Evolutionary conservation across 2,113 vertebrate species (phyloP), one percentile per base, ranked within the genome.

Genomic region (Sylvia atricapilla): DNA sequence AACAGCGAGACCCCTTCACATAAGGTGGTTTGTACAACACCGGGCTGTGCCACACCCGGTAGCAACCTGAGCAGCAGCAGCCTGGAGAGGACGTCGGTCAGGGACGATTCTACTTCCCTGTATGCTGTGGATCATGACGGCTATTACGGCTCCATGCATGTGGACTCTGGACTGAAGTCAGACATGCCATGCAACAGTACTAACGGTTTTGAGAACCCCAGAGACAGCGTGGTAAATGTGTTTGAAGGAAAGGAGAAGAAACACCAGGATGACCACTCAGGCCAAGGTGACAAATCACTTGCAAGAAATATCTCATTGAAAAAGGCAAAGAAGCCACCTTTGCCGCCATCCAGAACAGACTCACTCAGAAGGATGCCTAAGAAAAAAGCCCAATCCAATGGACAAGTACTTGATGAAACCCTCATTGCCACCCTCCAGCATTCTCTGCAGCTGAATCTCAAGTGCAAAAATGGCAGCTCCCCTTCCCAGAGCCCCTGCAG

Each of bases 401-500:
- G 97, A 21, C 96, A 98, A 78, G 97, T 98, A 84, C 98, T 99
- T n/a, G 99, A 98, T 35, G 99, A 99, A 96, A 98, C 97, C 11
- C 97, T 99, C 7, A 99, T 99, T 23, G 99, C 99, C 33, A 99
- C 98, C 4, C 98, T 99, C 53, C 99, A 99, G 93, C 99, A 99
- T 88, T 99, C 99, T 20, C 98, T 99, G 37, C 99, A 99, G 95
- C 95, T 99, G 84, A 99, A 98, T 76, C 98, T 99, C 16, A 98
- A 98, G 58, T 98, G 97, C 68, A 98, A 98, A 92, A 98, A 98
- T 6, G 91, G 98, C 28, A 98, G 98, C 30, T 99, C 99, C 3
- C 98, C 99, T n/a, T 99, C 99, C 18, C 99, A 99, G 84, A 99
- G 99, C 89, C 99, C 99, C 41, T 98, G 98, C 97, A 99, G 99